Conservation (phyloP, 37 sponge, comb jelly and placozoan genomes). For the Cladorhizidae sp. region DNA sequence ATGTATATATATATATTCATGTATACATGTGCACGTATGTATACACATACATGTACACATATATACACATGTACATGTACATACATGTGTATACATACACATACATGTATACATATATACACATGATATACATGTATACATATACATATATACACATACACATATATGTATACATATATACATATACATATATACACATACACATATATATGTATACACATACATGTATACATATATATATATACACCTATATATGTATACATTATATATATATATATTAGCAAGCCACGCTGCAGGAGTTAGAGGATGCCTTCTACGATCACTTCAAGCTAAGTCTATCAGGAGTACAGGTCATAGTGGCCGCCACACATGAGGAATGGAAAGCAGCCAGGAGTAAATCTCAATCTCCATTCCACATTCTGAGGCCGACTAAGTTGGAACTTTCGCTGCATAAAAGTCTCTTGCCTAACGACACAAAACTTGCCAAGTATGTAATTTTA, state of each 20-base stretch:
- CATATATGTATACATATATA: no score
- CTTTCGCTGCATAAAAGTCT: slow-evolving; percentile 75
- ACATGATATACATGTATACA: no score
- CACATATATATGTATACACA: no score
- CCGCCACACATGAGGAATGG: slow-evolving; percentile 59
- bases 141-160: no score
- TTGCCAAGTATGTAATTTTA: slow-evolving; percentile 43
- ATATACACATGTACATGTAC: no score
- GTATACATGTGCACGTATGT: not conserved
- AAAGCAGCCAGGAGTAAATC: slow-evolving; percentile 15
- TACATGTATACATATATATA: no score
- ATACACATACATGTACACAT: not conserved
- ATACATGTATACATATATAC: no score
- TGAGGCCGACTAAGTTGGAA: slow-evolving; percentile 47
- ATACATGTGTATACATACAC: no score
- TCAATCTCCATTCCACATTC: slow-evolving; percentile 49
- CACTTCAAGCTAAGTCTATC: slow-evolving; percentile 57
- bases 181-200: no score
- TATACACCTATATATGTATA: no score
- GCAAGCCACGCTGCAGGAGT: slow-evolving; percentile 57
- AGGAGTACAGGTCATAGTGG: slow-evolving; percentile 44
- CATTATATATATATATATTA: no score
- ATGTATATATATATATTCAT: not conserved
- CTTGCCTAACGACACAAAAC: slow-evolving; percentile 69
- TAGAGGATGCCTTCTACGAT: slow-evolving; percentile 79